Evolutionary conservation across 1,140 invertebrate species (phyloP), one percentile per base, ranked within the genome.

Genomic region (Lycorma delicatula): DNA sequence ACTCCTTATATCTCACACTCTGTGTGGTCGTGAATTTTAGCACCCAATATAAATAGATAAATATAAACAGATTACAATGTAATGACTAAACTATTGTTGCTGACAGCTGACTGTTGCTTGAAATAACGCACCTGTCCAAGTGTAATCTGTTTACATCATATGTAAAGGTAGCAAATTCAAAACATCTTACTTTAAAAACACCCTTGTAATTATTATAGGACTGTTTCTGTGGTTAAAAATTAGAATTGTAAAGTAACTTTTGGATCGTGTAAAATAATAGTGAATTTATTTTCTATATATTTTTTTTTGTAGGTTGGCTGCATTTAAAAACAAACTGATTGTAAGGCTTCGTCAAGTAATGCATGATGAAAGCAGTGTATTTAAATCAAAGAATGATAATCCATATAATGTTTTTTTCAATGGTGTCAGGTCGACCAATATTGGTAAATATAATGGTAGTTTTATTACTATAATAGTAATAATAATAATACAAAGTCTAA

Each of bases 291-390:
- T 1, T 23, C 25, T 44, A 25, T 31, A 22, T 22, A 46, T 28
- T 54, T 27, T 47, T 20, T 41, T 26, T 58, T 57, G 38, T 50
- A 78, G 75, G 61, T 75, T 77, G 0, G 60, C 63, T 11, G 71
- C 76, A 51, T 81, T 77, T 63, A 82, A 79, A 68, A 74, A 75
- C 48, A 64, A 79, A 53, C 55, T 83, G 44, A 59, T 81, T 7
- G 77, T 79, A 52, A 77, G 81, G 62, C 75, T 83, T 47, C 73
- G 77, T 56, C 74, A 79, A 56, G 78, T 81, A 1, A 67, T 80
- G 23, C 76, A 80, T 70, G 77, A 77, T 27, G 81, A 82, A 57
- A 76, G 79, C 53, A 79, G 79, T 65, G 75, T 81, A 27, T 77
- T 80, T 56, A 77, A 74, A 53, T 73, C 75, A 2, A 75, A 76